These are phyloP conservation scores for Phortica magna DNA, from an alignment of 2,888 invertebrate species.

Conservation along the genomic window DNA sequence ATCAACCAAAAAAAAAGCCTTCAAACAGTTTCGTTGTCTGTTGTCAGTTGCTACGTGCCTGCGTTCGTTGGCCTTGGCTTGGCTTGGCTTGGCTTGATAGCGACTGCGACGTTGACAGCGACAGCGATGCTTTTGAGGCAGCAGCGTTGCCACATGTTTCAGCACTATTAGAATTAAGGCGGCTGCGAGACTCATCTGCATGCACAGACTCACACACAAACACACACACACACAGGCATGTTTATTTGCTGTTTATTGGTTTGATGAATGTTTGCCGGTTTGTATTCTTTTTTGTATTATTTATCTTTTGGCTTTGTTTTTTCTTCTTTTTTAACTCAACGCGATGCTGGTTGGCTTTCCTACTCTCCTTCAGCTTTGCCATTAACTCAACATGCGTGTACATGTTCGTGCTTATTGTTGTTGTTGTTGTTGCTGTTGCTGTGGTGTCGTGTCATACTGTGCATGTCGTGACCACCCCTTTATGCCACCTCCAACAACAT, in stretches of 20 bases:
- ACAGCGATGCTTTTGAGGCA: neutral
- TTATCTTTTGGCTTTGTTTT: neutral
- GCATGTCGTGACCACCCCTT: constrained; percentile 48
- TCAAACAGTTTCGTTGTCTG: no score
- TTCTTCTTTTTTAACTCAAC: neutral
- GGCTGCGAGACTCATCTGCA: neutral
- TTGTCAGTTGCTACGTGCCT: neutral
- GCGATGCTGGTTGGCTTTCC: neutral
- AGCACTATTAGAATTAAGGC: neutral
- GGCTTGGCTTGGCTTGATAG: neutral
- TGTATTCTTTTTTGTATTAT: neutral
- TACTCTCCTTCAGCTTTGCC: neutral
- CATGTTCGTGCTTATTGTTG: constrained; percentile 8
- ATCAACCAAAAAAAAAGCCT: no score
- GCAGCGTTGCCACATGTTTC: constrained; percentile 12
- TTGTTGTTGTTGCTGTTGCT: neutral
- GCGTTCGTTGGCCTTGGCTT: constrained; percentile 24
- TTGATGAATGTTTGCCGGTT: constrained; percentile 10
- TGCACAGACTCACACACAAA: neutral
- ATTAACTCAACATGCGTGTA: neutral
- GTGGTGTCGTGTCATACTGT: constrained; percentile 26
- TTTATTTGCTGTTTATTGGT: neutral
- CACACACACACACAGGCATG: neutral
- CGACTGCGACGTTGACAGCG: neutral
- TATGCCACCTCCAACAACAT: no score